Base-by-base conservation (phyloP, 2,888 invertebrate species). In the Andrena chrysosceles region DNA sequence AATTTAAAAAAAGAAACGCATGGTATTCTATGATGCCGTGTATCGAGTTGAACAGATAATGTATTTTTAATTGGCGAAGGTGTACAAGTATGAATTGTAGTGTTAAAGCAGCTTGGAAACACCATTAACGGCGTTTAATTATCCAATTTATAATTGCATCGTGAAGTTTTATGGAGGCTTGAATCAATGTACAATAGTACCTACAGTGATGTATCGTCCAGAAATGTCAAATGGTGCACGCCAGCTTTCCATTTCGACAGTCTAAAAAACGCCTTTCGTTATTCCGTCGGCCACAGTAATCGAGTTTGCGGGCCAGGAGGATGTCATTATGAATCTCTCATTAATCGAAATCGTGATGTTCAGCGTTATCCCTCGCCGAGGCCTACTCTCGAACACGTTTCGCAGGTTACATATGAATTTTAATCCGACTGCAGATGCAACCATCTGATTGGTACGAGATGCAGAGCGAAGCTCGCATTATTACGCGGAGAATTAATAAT, bases 401-500 rank as follows among this genome's bases (percentile, higher is more conserved):
- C 63, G 59, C 81, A 76, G 64, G 52, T 72, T 79, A 64, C 26
- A 33, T 68, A 77, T 84, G 85, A 84, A 81, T 87, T 87, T 87
- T 84, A 86, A 87, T 87, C 54, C 33, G 20, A 49, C 54, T 60
- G 48, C 71, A 29, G 48, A 74, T 63, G 35, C 59, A 84, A 60
- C 35, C 31, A 77, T 52, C 67, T 79, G 64, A 64, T 52, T 64
- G 20, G n/a, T 35, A 35, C 54, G 63, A 56, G 54, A 59, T 70
- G 16, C 62, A 67, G 49, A 64, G 31, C 26, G 74, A 35, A 60
- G 52, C 64, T 54, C 68, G 63, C 54, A 71, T 85, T 79, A 79
- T 78, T 87, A 83, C 77, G 79, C 71, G 60, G 42, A 16, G 73
- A 83, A 87, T 86, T 83, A 86, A 85, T 87, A 87, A 83, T 85